phyloP scores from a whole-genome alignment of 1,140 invertebrate species.

The Bombus ignitus region DNA sequence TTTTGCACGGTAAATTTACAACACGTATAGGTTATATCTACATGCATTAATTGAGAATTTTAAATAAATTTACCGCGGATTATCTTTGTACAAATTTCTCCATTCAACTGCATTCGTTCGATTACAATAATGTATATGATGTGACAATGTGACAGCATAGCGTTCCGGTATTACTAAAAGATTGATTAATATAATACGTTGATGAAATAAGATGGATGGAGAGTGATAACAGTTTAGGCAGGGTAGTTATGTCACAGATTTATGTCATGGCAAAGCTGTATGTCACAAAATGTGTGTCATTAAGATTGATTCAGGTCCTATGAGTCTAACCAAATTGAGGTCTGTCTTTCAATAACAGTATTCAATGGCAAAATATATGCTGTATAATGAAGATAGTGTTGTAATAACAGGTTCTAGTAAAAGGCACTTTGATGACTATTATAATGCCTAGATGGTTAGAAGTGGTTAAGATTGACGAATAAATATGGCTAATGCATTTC shows the following conservation, averaged over 20 bases:
- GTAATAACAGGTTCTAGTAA: not conserved
- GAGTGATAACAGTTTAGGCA: too few species aligned
- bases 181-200: too few species aligned
- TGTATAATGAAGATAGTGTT: not conserved
- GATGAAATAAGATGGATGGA: too few species aligned
- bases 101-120: not conserved
- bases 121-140: not conserved
- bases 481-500: not conserved
- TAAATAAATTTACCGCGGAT: not conserved
- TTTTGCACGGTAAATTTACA: not conserved
- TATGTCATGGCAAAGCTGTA: too few species aligned
- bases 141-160: not conserved
- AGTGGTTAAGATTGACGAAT: not conserved
- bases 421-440: too few species aligned
- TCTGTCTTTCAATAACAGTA: not conserved
- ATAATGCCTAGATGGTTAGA: not conserved
- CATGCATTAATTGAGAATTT: not conserved
- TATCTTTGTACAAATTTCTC: not conserved
- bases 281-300: not conserved
- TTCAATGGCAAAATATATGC: not conserved
- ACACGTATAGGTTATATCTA: not conserved
- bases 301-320: not conserved
- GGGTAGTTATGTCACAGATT: too few species aligned
- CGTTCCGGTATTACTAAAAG: too few species aligned
- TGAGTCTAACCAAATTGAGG: not conserved